Conservation (phyloP, 2,113 vertebrate genomes). For the Macquaria australasica region DNA sequence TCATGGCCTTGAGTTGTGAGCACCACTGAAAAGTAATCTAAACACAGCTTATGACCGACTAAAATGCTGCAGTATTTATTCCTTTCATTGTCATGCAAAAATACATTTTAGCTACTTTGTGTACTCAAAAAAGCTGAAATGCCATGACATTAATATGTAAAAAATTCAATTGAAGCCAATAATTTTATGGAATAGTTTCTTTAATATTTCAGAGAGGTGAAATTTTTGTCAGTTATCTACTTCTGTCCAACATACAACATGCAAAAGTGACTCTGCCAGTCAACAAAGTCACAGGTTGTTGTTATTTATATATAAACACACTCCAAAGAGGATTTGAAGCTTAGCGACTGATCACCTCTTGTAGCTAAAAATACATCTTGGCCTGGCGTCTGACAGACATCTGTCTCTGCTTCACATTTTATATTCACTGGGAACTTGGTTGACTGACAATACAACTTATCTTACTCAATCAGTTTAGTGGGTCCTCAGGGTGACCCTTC, state of each 20-base stretch:
- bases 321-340: constrained; percentile 2
- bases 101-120: neutral
- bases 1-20: neutral
- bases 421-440: neutral
- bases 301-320: constrained; percentile 49
- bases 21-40: neutral
- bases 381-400: constrained; percentile 16
- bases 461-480: neutral
- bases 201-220: neutral
- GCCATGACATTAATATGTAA: neutral
- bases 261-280: neutral
- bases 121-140: neutral
- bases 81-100: neutral
- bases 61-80: neutral
- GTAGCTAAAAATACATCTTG: constrained; percentile 40
- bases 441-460: neutral
- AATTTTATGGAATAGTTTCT: neutral
- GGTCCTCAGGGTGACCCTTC: neutral
- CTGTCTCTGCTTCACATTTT: constrained; percentile 23
- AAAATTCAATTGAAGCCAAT: neutral
- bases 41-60: neutral
- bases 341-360: neutral
- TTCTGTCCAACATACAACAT: neutral
- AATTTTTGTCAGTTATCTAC: neutral
- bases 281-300: constrained; percentile 1